phyloP scores from a whole-genome alignment of 1,140 invertebrate species.

The Listronotus oregonensis region DNA sequence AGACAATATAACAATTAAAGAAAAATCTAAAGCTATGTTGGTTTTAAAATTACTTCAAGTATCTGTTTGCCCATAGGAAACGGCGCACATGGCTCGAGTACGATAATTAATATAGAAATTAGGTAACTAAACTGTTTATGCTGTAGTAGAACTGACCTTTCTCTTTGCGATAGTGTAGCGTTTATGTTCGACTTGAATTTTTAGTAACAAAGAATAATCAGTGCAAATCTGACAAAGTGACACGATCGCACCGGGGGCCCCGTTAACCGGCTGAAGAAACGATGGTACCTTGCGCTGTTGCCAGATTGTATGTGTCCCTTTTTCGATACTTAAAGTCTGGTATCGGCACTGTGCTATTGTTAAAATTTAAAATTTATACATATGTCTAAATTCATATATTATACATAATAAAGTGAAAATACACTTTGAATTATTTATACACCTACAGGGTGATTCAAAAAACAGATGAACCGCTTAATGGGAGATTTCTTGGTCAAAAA shows the following conservation, averaged over 20 bases:
- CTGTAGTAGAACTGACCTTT: constrained; percentile 25
- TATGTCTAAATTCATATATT: no score
- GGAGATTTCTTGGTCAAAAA: no score
- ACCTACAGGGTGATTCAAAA: no score
- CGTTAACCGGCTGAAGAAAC: constrained; percentile 25
- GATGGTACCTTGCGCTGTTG: constrained; percentile 17
- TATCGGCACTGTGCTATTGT: no score
- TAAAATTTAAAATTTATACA: no score
- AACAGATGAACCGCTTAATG: no score
- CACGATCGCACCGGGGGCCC: constrained; percentile 24
- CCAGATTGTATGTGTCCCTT: background rate
- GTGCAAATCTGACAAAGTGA: constrained; percentile 31
- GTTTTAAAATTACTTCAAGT: no score
- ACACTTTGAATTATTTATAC: no score
- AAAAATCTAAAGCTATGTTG: no score
- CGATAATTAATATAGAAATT: constrained; percentile 18
- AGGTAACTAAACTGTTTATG: constrained; percentile 29
- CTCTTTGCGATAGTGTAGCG: constrained; percentile 19
- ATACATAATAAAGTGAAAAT: no score
- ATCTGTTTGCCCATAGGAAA: no score
- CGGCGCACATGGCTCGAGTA: background rate
- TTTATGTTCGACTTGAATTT: constrained; percentile 15
- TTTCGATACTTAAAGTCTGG: background rate
- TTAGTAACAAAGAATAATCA: constrained; percentile 30
- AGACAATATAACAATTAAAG: no score